phyloP scores from a whole-genome alignment of 1,140 invertebrate species.

The Pollicipes pollicipes region DNA sequence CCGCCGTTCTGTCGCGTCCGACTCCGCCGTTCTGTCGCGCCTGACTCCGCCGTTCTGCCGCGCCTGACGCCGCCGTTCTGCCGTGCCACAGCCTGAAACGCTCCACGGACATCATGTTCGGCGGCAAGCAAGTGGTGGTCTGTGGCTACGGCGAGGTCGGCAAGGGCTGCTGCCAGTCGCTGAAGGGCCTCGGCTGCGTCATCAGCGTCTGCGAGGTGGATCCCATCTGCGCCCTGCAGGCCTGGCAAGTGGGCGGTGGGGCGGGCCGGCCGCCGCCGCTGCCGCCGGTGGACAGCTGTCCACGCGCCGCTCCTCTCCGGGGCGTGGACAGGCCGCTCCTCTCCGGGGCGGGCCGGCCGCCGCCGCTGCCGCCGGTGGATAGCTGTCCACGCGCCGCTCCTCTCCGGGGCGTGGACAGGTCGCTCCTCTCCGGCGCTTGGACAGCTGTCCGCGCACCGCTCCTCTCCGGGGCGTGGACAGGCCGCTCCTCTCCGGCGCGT shows the following conservation, averaged over 20 bases:
- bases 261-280: background rate
- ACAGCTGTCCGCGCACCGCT: background rate
- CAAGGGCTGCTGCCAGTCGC: slow-evolving; percentile 86
- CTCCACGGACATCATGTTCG: slow-evolving; percentile 95
- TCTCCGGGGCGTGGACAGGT: too few relatives aligned
- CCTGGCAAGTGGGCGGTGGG: slow-evolving; percentile 42
- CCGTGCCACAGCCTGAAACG: slow-evolving; percentile 64
- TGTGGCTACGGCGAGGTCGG: slow-evolving; percentile 97
- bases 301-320: background rate
- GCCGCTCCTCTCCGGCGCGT: too few relatives aligned
- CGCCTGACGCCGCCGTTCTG: slow-evolving; percentile 16
- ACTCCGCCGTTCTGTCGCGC: too few relatives aligned
- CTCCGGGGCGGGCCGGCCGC: background rate
- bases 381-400: background rate
- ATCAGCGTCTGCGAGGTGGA: slow-evolving; percentile 95
- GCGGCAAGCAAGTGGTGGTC: slow-evolving; percentile 88
- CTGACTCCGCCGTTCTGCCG: slow-evolving; percentile 9
- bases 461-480: background rate
- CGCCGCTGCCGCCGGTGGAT: background rate
- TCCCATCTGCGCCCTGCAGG: slow-evolving; percentile 93
- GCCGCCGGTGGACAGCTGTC: background rate
- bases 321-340: background rate
- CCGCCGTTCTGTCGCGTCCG: background rate
- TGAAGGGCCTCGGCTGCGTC: slow-evolving; percentile 85
- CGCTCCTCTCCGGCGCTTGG: too few relatives aligned